Base-by-base conservation (phyloP, 2,888 invertebrate species). In the Metopia argyrocephala region DNA sequence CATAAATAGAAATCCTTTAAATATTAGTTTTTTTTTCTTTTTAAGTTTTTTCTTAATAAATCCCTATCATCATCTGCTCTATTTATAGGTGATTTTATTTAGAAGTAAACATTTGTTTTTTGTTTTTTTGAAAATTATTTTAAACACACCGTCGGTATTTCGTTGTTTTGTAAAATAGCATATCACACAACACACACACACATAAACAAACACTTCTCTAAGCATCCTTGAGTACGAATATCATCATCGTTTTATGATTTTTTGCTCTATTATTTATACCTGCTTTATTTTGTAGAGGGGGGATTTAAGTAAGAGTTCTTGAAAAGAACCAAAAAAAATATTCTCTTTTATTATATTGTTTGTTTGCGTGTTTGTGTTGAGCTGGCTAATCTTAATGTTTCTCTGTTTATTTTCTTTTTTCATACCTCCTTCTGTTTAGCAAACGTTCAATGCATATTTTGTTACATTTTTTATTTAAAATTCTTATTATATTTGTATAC, bases 301-400 rank as follows among this genome's bases (percentile, higher is more conserved):
- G 70, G 50, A 48, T 68, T 66, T 48, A n/a, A 48, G 48, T 15
- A 15, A 57, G 15, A 50, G 21, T 61, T 54, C 62, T 48, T 52
- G 59, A 28, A 50, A 31, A 48, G 54, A 57, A 65, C 28, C 57
- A n/a, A 62, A 57, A 57, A n/a, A n/a, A n/a, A n/a, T n/a, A n/a
- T n/a, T n/a, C n/a, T n/a, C n/a, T n/a, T n/a, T n/a, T 70, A 31
- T 45, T 27, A n/a, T 64, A 56, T 74, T 78, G 74, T 75, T 75
- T 79, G 82, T 76, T 79, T 79, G 82, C 82, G 82, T 79, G 78
- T 82, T 82, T 73, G 68, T 76, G 27, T 75, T 81, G 81, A 81
- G 70, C 81, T 74, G 81, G 81, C 78, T 78, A 81, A 81, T 81
- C 81, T 75, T 74, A 70, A 62, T 78, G 81, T 81, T 81, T 78